Evolutionary conservation across 1,140 invertebrate genomes (phyloP), one percentile per base, ranked within the genome.

Genomic region (Drosophila serrata): DNA sequence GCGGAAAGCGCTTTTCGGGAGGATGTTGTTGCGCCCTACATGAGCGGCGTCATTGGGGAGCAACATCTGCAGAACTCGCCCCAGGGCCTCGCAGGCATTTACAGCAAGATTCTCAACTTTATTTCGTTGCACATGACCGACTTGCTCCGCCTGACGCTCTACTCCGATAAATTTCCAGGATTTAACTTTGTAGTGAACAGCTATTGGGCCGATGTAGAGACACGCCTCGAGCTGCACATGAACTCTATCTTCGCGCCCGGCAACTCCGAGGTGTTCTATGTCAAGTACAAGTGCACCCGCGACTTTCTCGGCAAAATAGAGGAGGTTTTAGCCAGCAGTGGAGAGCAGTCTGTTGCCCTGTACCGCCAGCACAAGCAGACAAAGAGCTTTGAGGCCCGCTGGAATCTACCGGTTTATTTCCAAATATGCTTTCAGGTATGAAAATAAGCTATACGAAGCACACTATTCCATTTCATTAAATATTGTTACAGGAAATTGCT

Each of bases 351-450:
- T 3, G 81, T 85, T 0, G 11, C 48, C 11, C 27, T 17, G 94
- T 97, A 72, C 45, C 94, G 94, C 70, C 92, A 94, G 69, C 95
- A 96, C 91, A 91, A 94, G 29, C 95, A 95, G 63, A 96, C 95
- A 75, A 94, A 95, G 81, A 94, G 94, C 48, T 98, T 98, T 93
- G 94, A 97, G 51, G 95, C 95, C 61, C 96, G 97, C 82, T 99
- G 98, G 97, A 99, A 98, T 93, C 94, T 99, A 29, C 96, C 97
- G 33, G 97, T 99, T 17, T 99, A 99, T 93, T 99, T 98, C 93
- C 98, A 99, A 94, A 98, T 99, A 84, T 94, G 96, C 75, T 97
- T 98, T 94, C 97, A 98, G 75, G 91, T 92, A 49, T 27, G 48
- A 0, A 5, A 29, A 12, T 24, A 6, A 33, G 2, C 7, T 31